Conservation (phyloP, 1,140 invertebrate species). For the Phymastichus coffea region DNA sequence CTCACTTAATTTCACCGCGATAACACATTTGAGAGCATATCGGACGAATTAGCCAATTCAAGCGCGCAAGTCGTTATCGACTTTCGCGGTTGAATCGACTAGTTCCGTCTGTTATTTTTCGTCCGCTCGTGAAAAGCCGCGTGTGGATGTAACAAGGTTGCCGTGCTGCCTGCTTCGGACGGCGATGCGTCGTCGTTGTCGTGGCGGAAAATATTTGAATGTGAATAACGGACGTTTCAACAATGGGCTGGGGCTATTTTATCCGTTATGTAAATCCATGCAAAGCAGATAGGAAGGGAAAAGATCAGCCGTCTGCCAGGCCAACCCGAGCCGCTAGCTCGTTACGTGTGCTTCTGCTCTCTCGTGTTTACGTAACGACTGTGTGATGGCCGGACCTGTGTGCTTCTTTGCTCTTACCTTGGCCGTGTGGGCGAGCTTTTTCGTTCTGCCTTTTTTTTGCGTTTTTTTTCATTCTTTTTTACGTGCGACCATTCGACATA, state of each 20-base stretch:
- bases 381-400: no score
- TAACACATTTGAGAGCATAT: no score
- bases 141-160: no score
- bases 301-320: constrained; percentile 1
- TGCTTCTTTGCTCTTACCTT: neutral
- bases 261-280: constrained; percentile 56
- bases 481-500: neutral
- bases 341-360: neutral
- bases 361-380: constrained; percentile 15
- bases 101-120: no score
- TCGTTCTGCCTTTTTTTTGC: neutral
- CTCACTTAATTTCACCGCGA: no score
- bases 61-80: no score
- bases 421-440: neutral
- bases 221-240: constrained; percentile 50
- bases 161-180: constrained; percentile 21
- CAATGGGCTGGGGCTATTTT: constrained; percentile 47
- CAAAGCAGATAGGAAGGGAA: constrained; percentile 42
- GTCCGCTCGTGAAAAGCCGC: no score
- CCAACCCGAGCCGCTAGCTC: neutral
- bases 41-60: no score
- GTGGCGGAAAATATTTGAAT: constrained; percentile 51
- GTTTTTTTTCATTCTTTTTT: neutral
- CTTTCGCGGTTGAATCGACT: no score
- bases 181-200: constrained; percentile 25